Base-by-base conservation (phyloP, 2,888 invertebrate species). In the Volucella bombylans region DNA sequence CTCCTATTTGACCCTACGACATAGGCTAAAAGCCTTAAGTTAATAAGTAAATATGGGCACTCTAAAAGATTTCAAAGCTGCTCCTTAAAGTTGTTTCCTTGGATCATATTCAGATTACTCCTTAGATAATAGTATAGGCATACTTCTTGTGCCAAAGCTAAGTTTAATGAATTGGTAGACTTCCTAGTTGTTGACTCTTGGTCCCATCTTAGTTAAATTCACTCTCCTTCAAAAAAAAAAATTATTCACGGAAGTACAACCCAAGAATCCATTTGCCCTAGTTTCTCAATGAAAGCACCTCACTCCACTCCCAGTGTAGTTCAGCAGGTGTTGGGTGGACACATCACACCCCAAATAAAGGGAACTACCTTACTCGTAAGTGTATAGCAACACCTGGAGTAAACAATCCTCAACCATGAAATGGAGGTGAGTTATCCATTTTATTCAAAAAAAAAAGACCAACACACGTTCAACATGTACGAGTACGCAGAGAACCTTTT, bases 381-480 rank as follows among this genome's bases (percentile, higher is more conserved):
- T 71, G 71, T 59, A 50, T 50, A 71, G 59, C 41, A 71, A 50
- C 71, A 59, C 41, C 50, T 50, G 41, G 59, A 59, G 59, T 59
- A 69, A 69, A 50, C 71, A 61, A 59, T 59, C 59, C 12, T 41
- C 59, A 8, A 10, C 11, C 49, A 59, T 23, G 57, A 49, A n/a
- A 41, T 23, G 49, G 15, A 71, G 15, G 69, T 59, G 69, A 39
- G 39, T 23, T 41, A 23, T 65, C 18, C 50, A 50, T 65, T 50
- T 39, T 59, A 71, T 23, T 59, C 41, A 4, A 31, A 31, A 31
- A 31, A 31, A 31, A 23, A 31, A 57, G 57, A 41, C 49, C 49
- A 12, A 45, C 38, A 59, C 69, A 47, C 69, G 31, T 49, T 23
- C 23, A 50, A 31, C 49, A 71, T 59, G 23, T 15, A 50, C 31